Evolutionary conservation across 2,888 invertebrate genomes (phyloP), one percentile per base, ranked within the genome.

Genomic region (Apodemia mormo): DNA sequence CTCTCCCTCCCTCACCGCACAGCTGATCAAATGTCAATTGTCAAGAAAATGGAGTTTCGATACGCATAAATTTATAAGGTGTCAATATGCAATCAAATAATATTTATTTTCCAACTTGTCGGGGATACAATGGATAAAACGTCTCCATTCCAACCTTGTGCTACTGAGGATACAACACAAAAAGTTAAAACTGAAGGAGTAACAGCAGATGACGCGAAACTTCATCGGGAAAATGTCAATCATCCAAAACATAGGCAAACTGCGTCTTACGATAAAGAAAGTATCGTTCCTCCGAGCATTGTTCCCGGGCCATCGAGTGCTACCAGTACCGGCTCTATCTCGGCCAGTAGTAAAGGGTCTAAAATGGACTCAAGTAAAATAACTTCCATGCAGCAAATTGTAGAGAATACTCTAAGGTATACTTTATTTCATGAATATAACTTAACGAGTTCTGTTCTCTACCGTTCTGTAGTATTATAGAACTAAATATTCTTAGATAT

Each of bases 341-440:
- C 86, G 74, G 76, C 81, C 70, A 82, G 79, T 77, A 81, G 76
- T 75, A 83, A 82, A 76, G 90, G 88, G 80, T 82, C 89, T 77
- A 88, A 86, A 76, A 93, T 94, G 93, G 93, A 93, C 84, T 85
- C 89, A 45, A 84, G 81, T 78, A 92, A 91, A 88, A 85, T 92
- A 82, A 85, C 89, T 81, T 92, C 92, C 74, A 94, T 95, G 90
- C 94, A 95, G 78, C 94, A 94, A 83, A 94, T 95, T 83, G 94
- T 95, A 77, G 95, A 95, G 83, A 95, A 95, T 83, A 94, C 94
- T 81, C 93, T 95, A 81, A 95, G 95, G 95, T 95, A 92, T 79
- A 71, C 72, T 70, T 66, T 65, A 52, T 49, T 68, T 56, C 33
- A 33, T 14, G 37, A 61, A 61, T 37, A 14, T 61, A 61, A 61